A percentile compares a stretch with the other conserved stretches of the same genome.
phyloP scores from a whole-genome alignment of 2,113 vertebrate species.

The Meriones unguiculatus region DNA sequence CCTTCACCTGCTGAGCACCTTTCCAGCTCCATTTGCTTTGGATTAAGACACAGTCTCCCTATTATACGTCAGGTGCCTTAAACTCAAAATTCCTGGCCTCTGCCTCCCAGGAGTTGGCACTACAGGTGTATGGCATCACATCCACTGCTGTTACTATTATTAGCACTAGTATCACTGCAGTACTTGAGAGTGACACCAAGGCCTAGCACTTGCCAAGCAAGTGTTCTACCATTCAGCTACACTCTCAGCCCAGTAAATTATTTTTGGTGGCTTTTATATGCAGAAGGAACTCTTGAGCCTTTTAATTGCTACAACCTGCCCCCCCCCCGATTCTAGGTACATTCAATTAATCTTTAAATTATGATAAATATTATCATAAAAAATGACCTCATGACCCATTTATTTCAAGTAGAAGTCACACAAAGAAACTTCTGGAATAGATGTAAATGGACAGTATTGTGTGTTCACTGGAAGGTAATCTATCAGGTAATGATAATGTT shows the following conservation, averaged over 20 bases:
- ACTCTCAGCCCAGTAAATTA: background rate
- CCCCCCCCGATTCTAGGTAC: background rate
- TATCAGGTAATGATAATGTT: slow-evolving; percentile 20
- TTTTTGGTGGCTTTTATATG: slow-evolving; percentile 47
- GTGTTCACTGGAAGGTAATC: slow-evolving; percentile 19
- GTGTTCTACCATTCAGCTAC: background rate
- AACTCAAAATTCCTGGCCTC: background rate
- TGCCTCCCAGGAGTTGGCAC: background rate
- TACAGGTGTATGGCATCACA: background rate
- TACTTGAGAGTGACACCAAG: background rate
- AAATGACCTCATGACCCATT: background rate
- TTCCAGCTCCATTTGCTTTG: background rate
- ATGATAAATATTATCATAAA: slow-evolving; percentile 36
- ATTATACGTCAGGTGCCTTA: background rate
- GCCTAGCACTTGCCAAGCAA: background rate
- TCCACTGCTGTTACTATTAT: background rate
- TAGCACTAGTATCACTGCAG: background rate
- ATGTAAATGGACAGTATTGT: background rate
- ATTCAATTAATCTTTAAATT: slow-evolving; percentile 55
- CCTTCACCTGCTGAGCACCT: background rate
- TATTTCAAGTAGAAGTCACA: slow-evolving; percentile 51
- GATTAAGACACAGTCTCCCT: background rate
- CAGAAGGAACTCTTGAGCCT: slow-evolving; percentile 28
- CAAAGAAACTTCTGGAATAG: slow-evolving; percentile 46
- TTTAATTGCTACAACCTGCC: background rate